Evolutionary conservation across 2,888 invertebrate species (phyloP), one percentile per base, ranked within the genome.

Genomic region (Agapostemon virescens): DNA sequence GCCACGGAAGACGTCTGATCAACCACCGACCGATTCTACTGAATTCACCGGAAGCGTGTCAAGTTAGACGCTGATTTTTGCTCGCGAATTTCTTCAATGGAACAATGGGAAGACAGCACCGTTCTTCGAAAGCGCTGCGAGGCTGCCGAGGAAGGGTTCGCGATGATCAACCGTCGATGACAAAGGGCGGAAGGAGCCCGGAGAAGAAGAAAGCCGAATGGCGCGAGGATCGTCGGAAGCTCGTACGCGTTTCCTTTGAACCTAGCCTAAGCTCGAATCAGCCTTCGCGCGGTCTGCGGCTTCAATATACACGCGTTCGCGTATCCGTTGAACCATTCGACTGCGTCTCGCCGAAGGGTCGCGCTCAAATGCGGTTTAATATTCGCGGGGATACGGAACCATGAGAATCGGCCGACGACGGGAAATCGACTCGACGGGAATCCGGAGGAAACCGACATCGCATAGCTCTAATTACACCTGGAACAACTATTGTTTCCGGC

Each of bases 291-390:
- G 68, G 36, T 36, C 36, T 63, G 63, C 63, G 63, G 63, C 36
- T 74, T 74, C 58, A 49, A 69, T 74, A 38, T 74, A 69, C 61
- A 61, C 69, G 26, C 36, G 72, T 49, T 36, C 42, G 13, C 75
- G 36, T 30, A 42, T 58, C 36, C 40, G 36, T 26, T 52, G 23
- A 78, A 63, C 78, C 33, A 33, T 77, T 77, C 77, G 49, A 40
- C 66, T 42, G 49, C 13, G 17, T 42, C 15, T 40, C 38, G 40
- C 15, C 36, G 40, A 68, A 69, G 36, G n/a, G 38, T n/a, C 49
- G n/a, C 30, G 69, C 23, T 17, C 30, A 45, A 36, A 42, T 38
- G 9, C 68, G 38, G 45, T 52, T 80, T 74, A 71, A 81, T 81
- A 81, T 71, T 33, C 68, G 49, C 30, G 15, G 63, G 49, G 67